Evolutionary conservation across 2,113 vertebrate species (phyloP).

Genomic region (Rhegmatorhina hoffmannsi): DNA sequence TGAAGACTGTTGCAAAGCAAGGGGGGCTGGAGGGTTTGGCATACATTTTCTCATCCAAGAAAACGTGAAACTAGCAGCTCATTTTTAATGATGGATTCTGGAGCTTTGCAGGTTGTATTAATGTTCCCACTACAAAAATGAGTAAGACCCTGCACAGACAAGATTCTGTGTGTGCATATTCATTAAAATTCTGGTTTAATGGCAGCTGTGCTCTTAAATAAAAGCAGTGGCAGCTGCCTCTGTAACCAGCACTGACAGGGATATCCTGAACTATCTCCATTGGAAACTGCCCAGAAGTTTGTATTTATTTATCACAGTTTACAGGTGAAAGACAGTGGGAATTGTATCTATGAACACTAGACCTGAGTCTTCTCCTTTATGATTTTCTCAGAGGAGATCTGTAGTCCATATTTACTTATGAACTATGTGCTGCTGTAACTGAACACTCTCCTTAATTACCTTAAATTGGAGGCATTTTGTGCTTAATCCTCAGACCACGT

Average conservation of each 20-base stretch:
- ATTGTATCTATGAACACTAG: rapidly evolving
- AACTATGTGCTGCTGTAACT: not conserved
- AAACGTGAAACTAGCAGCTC: not conserved
- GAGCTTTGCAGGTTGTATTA: not conserved
- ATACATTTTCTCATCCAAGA: not conserved
- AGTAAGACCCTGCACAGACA: not conserved
- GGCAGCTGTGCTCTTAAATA: not conserved
- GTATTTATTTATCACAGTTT: not conserved
- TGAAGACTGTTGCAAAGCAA: not conserved
- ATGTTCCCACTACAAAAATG: not conserved
- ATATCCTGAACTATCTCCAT: not conserved
- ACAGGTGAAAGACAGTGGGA: not conserved
- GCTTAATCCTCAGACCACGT: not conserved
- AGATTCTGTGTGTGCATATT: not conserved
- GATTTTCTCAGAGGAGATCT: not conserved
- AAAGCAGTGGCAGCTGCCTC: not conserved
- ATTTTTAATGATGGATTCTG: not conserved
- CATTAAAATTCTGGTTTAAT: not conserved
- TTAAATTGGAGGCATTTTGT: not conserved
- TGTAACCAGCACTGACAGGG: not conserved
- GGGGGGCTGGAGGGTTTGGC: not conserved
- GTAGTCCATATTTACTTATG: not conserved
- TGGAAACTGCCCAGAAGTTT: not conserved
- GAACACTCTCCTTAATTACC: not conserved
- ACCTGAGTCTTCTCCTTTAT: not conserved